Conservation (phyloP, 2,113 vertebrate species). For the Meriones unguiculatus region DNA sequence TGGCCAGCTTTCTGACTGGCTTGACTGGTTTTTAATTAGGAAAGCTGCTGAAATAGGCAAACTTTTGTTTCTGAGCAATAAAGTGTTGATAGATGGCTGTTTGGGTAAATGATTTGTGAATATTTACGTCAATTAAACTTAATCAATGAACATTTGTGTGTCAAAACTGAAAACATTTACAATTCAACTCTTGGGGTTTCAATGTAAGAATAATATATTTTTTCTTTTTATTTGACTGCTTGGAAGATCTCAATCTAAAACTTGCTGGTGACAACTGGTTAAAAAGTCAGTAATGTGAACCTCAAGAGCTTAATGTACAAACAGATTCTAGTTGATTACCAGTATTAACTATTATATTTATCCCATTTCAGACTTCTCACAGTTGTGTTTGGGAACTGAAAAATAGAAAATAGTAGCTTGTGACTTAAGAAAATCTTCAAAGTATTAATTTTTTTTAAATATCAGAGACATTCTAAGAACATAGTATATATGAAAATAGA, state of each 20-base stretch:
- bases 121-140: slow-evolving; percentile 69
- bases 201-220: slow-evolving; percentile 18
- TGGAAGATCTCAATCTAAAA: slow-evolving; percentile 29
- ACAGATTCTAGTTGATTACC: neutral
- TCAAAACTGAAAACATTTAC: slow-evolving; percentile 20
- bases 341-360: neutral
- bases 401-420: neutral
- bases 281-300: neutral
- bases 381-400: neutral
- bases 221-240: slow-evolving; percentile 11
- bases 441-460: neutral
- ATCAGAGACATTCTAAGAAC: neutral
- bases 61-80: slow-evolving; percentile 62
- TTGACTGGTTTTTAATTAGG: slow-evolving; percentile 70
- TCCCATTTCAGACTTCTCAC: neutral
- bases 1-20: slow-evolving; percentile 23
- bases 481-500: neutral
- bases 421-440: neutral
- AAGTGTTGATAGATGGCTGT: slow-evolving; percentile 46
- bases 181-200: slow-evolving; percentile 16
- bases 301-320: neutral
- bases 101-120: slow-evolving; percentile 53
- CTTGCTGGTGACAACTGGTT: neutral
- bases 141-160: slow-evolving; percentile 64
- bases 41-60: slow-evolving; percentile 33